phyloP scores from a whole-genome alignment of 2,113 vertebrate genomes.

The Marmota flaviventris region DNA sequence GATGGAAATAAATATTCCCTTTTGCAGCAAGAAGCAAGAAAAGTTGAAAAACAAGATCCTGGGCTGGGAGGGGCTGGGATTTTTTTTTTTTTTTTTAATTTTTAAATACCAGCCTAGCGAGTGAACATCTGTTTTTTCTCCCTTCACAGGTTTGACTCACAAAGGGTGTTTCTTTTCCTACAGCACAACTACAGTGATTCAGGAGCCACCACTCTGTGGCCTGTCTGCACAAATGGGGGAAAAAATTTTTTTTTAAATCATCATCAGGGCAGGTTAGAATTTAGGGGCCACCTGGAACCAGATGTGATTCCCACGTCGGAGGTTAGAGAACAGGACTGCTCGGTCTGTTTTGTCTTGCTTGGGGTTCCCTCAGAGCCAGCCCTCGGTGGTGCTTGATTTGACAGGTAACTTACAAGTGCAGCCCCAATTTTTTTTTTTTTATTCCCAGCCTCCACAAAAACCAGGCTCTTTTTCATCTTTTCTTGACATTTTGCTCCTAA shows the following conservation, averaged over 20 bases:
- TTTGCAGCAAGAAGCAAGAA: neutral
- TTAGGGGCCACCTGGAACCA: slow-evolving; percentile 51
- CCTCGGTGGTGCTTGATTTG: slow-evolving; percentile 57
- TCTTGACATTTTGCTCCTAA: slow-evolving; percentile 81
- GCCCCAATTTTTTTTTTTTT: neutral
- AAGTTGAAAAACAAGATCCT: neutral
- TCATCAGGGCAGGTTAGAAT: slow-evolving; percentile 66
- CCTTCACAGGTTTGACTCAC: neutral
- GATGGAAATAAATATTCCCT: neutral
- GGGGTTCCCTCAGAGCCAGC: slow-evolving; percentile 44
- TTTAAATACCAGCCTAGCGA: neutral
- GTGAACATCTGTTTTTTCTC: neutral
- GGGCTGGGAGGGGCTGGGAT: neutral
- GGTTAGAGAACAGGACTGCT: slow-evolving; percentile 32
- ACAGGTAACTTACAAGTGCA: slow-evolving; percentile 57
- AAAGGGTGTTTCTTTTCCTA: neutral
- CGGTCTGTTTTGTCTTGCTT: slow-evolving; percentile 57
- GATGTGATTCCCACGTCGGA: slow-evolving; percentile 47
- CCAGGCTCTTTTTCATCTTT: slow-evolving; percentile 81
- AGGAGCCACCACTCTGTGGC: neutral
- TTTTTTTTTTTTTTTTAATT: neutral
- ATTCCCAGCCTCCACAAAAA: slow-evolving; percentile 59
- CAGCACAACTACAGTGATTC: neutral
- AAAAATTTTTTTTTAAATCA: neutral
- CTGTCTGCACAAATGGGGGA: neutral